phyloP scores from a whole-genome alignment of 2,797 vertebrate genomes.

The Hapalemur alaotrensis region DNA sequence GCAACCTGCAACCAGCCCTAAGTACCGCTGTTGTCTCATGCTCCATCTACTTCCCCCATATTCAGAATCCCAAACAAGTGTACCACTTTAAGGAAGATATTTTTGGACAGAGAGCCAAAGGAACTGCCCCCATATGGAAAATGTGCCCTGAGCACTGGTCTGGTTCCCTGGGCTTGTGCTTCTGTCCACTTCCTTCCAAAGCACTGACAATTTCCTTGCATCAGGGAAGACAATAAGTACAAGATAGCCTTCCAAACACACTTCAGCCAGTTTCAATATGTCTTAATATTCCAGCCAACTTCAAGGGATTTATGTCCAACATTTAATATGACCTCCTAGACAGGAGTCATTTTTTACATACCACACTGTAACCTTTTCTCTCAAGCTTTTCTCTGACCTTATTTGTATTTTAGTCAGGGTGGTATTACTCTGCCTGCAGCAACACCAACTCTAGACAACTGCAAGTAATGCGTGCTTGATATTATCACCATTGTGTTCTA shows the following conservation, averaged over 20 bases:
- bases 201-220: not conserved
- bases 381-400: not conserved
- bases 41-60: not conserved
- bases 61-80: not conserved
- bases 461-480: not conserved
- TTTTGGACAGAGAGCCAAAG: not conserved
- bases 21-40: not conserved
- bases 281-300: not conserved
- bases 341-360: not conserved
- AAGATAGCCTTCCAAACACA: not conserved
- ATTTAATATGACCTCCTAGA: not conserved
- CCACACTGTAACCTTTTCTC: not conserved
- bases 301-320: not conserved
- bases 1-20: not conserved
- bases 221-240: not conserved
- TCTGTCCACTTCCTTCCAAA: constrained; percentile 1
- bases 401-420: not conserved
- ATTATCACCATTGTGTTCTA: not conserved
- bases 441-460: not conserved
- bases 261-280: not conserved
- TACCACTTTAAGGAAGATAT: not conserved
- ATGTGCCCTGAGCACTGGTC: not conserved
- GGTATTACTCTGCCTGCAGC: not conserved
- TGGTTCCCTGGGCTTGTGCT: not conserved
- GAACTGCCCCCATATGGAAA: not conserved